Evolutionary conservation across 2,113 vertebrate species (phyloP), one percentile per base, ranked within the genome.

Genomic region (Psittacus erithacus): DNA sequence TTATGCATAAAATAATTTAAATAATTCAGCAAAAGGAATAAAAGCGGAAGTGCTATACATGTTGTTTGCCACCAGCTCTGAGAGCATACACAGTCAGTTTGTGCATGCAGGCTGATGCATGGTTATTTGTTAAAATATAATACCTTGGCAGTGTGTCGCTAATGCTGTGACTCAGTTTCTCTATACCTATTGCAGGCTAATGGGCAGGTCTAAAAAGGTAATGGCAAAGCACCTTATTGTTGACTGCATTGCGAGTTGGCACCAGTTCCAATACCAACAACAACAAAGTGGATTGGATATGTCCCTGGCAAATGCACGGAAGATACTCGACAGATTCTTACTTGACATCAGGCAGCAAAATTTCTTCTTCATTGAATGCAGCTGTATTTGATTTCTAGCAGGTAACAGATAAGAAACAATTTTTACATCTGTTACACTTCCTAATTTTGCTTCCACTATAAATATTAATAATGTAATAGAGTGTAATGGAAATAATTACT

Each of bases 181-280:
- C 64, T 3, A 0, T 7, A 55, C 31, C 6, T 39, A 13, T 31
- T 1, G 2, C 9, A 63, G 8, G 11, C 19, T 63, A 11, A 17
- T 78, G 25, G 8, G 3, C 25, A 43, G 19, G 53, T 91, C 65
- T 46, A 3, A 53, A 89, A 43, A 73, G 3, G 8, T 76, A 31
- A 64, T 46, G 79, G 6, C 11, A 63, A 27, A 84, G 9, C 23
- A 68, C 4, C 6, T 71, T 11, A 29, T 18, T 43, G 39, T 31
- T 73, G 47, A 68, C 16, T 16, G 17, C 18, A 8, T 6, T 85
- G n/a, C 19, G 47, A 71, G 41, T 39, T 90, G 55, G n/a, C 67
- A 55, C 53, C 31, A 28, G 5, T 82, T 87, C 25, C 70, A 84
- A 17, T 4, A 65, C 38, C 24, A 83, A 18, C 23, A 81, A 28